phyloP scores from a whole-genome alignment of 2,888 invertebrate species.

The Caenorhabditis wallacei region DNA sequence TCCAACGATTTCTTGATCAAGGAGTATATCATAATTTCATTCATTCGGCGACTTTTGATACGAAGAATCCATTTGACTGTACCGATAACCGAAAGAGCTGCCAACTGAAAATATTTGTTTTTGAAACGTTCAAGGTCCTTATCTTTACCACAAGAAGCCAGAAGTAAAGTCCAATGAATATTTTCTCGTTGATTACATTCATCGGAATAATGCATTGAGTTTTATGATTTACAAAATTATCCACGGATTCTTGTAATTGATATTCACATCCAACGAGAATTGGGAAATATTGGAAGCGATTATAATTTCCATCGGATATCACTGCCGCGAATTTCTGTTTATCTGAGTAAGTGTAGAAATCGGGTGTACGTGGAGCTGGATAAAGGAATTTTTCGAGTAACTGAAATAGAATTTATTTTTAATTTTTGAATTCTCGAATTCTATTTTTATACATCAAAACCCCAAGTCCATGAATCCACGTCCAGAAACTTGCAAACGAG shows the following conservation, averaged over 20 bases:
- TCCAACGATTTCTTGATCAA: conserved; percentile 45
- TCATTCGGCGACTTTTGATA: conserved; percentile 30
- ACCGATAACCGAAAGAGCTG: conserved; percentile 41
- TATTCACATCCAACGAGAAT: conserved; percentile 64
- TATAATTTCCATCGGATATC: conserved; percentile 34
- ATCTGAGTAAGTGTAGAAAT: conserved; percentile 36
- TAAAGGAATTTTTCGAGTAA: conserved; percentile 36
- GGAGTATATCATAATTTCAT: conserved; percentile 35
- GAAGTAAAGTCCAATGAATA: conserved; percentile 70
- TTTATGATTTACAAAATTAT: conserved; percentile 24
- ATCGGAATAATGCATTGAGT: conserved; percentile 70
- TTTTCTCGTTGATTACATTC: conserved; percentile 73
- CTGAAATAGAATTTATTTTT: conserved; percentile 18
- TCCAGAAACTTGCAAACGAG: conserved; percentile 54
- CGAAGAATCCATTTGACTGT: conserved; percentile 49
- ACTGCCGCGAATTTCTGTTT: conserved; percentile 48
- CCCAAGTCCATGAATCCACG: conserved; percentile 56
- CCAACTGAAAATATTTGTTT: conserved; percentile 33
- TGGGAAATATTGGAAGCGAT: conserved; percentile 62
- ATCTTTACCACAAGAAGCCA: conserved; percentile 69
- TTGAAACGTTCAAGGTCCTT: no score
- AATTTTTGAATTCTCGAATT: background rate
- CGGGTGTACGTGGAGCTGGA: background rate
- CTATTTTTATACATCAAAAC: conserved; percentile 47
- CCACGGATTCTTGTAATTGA: conserved; percentile 40